phyloP scores from a whole-genome alignment of 2,113 vertebrate genomes.

The Gambusia holbrooki region DNA sequence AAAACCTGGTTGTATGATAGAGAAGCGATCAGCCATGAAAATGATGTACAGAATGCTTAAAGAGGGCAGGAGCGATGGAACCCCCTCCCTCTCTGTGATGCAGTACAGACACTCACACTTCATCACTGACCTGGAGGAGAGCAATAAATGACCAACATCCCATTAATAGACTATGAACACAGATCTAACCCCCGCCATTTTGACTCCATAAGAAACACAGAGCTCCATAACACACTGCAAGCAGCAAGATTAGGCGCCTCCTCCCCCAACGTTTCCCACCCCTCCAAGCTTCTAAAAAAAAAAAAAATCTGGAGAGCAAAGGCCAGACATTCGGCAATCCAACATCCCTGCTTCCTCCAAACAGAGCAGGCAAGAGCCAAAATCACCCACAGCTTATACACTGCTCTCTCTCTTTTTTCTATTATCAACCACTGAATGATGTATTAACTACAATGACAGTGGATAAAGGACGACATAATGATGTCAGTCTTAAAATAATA shows the following conservation, averaged over 20 bases:
- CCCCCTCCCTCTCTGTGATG: conserved; percentile 29
- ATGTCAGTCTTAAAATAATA: too few relatives aligned
- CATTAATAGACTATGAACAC: conserved; percentile 27
- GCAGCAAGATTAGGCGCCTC: not conserved
- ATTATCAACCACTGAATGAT: too few relatives aligned
- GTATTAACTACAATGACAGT: too few relatives aligned
- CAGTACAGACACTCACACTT: not conserved
- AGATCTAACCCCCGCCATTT: conserved; percentile 39
- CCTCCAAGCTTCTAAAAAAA: conserved; percentile 53
- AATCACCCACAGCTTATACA: not conserved
- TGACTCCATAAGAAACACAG: conserved; percentile 12
- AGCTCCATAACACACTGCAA: not conserved
- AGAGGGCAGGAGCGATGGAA: too few relatives aligned
- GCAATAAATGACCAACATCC: conserved; percentile 42
- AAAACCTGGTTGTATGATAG: too few relatives aligned
- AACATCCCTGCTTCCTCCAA: not conserved
- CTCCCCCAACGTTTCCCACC: conserved; percentile 1
- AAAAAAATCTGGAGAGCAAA: not conserved
- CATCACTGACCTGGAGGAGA: conserved; percentile 18
- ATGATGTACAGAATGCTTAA: too few relatives aligned
- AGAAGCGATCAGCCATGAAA: too few relatives aligned
- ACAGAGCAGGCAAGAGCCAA: not conserved
- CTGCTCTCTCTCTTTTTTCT: too few relatives aligned
- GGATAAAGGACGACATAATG: too few relatives aligned
- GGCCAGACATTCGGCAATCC: conserved; percentile 33